Evolutionary conservation across 2,888 invertebrate species (phyloP).

Genomic region (Linyphia triangularis): DNA sequence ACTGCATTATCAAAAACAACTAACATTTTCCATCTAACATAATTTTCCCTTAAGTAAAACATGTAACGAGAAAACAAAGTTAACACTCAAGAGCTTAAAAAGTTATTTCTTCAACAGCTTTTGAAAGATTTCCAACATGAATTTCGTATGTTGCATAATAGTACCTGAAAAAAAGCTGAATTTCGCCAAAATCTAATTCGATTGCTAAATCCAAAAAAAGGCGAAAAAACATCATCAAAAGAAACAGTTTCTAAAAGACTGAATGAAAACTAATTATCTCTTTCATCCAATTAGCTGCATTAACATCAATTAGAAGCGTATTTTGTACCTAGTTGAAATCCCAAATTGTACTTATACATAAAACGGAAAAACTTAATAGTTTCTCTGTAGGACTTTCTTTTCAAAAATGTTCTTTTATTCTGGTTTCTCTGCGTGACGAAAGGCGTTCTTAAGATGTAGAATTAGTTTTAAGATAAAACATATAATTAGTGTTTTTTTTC

Average conservation of each 20-base stretch:
- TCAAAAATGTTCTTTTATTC: neutral
- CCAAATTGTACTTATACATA: neutral
- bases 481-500: neutral
- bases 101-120: neutral
- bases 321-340: no score
- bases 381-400: no score
- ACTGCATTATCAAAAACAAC: neutral
- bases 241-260: neutral
- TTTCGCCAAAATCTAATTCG: neutral
- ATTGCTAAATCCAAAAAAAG: neutral
- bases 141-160: no score
- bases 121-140: no score
- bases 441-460: neutral
- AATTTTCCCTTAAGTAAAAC: neutral
- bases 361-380: neutral
- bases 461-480: neutral
- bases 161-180: no score
- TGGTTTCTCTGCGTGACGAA: neutral
- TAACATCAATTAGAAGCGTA: neutral
- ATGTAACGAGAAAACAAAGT: neutral
- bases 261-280: neutral
- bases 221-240: neutral
- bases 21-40: neutral
- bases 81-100: neutral
- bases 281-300: neutral